A percentile compares a stretch with the other conserved stretches of the same genome.
These are phyloP conservation scores for Cephus nigrinus DNA, from an alignment of 2,888 invertebrate genomes.

Conservation along the genomic window DNA sequence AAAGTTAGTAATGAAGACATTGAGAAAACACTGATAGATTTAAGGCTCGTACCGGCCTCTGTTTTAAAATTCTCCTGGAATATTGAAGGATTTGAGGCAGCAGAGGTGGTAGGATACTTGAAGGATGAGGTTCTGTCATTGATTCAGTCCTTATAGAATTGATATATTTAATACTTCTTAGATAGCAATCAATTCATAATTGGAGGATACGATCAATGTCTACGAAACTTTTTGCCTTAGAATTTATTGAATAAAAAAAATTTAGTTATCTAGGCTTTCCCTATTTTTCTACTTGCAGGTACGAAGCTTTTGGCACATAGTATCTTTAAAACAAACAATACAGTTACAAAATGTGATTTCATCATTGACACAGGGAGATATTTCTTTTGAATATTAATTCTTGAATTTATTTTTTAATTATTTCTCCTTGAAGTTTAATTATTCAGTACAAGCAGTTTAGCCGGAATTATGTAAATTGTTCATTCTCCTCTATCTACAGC, in stretches of 20 bases:
- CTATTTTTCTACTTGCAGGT: not conserved
- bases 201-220: not conserved
- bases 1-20: conserved; percentile 72
- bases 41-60: conserved; percentile 84
- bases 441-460: not conserved
- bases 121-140: conserved; percentile 83
- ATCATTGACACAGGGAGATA: not conserved
- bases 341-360: not conserved
- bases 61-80: conserved; percentile 83
- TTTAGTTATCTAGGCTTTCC: not conserved
- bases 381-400: not conserved
- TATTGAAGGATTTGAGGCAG: conserved; percentile 68
- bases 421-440: not conserved
- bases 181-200: conserved; percentile 4
- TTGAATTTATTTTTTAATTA: not conserved
- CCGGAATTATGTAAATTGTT: not conserved
- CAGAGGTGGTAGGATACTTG: conserved; percentile 72
- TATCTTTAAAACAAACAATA: not conserved
- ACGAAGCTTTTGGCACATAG: not conserved
- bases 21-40: conserved; percentile 80
- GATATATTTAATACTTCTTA: conserved; percentile 15
- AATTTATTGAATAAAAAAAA: not conserved
- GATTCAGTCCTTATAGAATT: conserved; percentile 70
- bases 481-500: not conserved
- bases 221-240: not conserved